Conservation (phyloP, 2,797 vertebrate genomes). For the Pterois miles region DNA sequence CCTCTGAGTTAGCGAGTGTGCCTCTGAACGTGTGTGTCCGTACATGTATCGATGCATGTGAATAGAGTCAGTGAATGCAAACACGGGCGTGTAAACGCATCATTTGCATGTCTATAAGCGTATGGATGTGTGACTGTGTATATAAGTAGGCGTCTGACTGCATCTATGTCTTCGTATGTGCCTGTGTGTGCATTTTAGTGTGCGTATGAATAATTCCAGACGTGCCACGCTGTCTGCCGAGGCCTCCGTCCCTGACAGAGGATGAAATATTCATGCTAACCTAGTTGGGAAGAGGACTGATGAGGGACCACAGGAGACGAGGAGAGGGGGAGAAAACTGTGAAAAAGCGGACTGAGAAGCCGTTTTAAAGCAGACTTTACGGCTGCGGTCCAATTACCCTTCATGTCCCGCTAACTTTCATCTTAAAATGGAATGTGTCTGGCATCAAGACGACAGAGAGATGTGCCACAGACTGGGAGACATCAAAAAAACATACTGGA, state of each 20-base stretch:
- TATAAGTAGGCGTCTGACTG: not conserved
- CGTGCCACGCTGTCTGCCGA: slow-evolving; percentile 59
- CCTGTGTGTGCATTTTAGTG: slow-evolving; percentile 6
- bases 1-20: not conserved
- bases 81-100: not conserved
- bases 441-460: not conserved
- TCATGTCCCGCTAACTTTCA: slow-evolving; percentile 30
- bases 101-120: not conserved
- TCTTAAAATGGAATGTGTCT: slow-evolving; percentile 19
- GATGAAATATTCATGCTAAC: slow-evolving; percentile 81
- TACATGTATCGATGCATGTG: not conserved
- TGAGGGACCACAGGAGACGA: slow-evolving; percentile 53
- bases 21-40: not conserved
- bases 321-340: slow-evolving; percentile 7
- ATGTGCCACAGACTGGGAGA: not conserved
- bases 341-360: slow-evolving; percentile 28
- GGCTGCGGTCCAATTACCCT: slow-evolving; percentile 41
- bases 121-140: not conserved
- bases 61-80: not conserved
- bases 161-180: slow-evolving; percentile 15
- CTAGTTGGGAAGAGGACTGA: slow-evolving; percentile 69
- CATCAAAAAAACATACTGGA: not conserved
- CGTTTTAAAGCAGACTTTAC: slow-evolving; percentile 32
- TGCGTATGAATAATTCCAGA: slow-evolving; percentile 73
- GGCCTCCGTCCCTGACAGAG: slow-evolving; percentile 59